A percentile compares a stretch with the other conserved stretches of the same genome.
Evolutionary conservation across 1,140 invertebrate species (phyloP).

Genomic region (Lysiphlebus fabarum): DNA sequence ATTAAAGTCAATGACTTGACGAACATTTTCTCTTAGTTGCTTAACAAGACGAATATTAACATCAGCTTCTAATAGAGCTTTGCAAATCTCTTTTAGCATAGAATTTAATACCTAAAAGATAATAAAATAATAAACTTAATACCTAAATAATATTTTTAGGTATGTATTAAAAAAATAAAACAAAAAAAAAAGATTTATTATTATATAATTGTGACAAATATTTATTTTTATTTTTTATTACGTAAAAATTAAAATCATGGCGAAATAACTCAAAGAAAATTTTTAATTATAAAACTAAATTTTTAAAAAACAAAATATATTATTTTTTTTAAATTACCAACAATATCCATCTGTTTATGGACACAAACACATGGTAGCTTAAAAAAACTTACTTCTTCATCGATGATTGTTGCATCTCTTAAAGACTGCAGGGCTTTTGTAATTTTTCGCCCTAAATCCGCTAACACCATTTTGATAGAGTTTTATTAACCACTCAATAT

Average conservation of each 20-base stretch:
- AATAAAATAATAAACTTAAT: no score
- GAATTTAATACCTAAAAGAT: slow-evolving; percentile 85
- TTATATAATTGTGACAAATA: no score
- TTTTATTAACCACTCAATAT: no score
- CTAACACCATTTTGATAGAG: slow-evolving; percentile 89
- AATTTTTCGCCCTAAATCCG: slow-evolving; percentile 98
- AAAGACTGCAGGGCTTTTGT: slow-evolving; percentile 95
- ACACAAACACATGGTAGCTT: slow-evolving; percentile 19
- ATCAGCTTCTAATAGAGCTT: slow-evolving; percentile 96
- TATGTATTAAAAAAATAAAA: no score
- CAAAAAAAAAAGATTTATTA: no score
- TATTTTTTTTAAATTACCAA: background rate
- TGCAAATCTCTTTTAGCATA: slow-evolving; percentile 99
- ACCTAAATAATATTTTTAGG: no score
- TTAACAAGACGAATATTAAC: slow-evolving; percentile 98
- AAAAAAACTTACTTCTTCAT: slow-evolving; percentile 82
- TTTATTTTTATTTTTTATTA: background rate
- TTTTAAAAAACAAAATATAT: background rate
- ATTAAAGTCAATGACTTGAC: slow-evolving; percentile 96
- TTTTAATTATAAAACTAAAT: slow-evolving; percentile 11
- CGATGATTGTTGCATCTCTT: slow-evolving; percentile 97
- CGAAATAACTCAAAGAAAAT: background rate
- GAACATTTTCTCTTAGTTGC: slow-evolving; percentile 96
- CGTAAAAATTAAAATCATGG: slow-evolving; percentile 10
- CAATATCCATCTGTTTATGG: slow-evolving; percentile 37